Conservation (phyloP, 2,797 vertebrate genomes). For the Premnoplex brunnescens region DNA sequence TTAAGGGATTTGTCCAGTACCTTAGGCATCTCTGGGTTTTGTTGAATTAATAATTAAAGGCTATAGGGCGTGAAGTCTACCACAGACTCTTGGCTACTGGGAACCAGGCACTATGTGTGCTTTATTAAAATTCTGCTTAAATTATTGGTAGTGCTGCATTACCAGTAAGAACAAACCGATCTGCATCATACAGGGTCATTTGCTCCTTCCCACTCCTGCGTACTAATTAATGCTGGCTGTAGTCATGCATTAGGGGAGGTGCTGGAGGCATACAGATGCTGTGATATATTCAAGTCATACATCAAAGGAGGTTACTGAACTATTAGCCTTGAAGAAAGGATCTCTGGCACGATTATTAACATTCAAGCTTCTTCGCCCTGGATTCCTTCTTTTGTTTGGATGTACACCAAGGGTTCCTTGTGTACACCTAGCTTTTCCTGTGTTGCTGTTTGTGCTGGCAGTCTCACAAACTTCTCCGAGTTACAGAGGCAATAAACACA, state of each 20-base stretch:
- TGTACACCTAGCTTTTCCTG: conserved; percentile 35
- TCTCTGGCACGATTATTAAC: conserved; percentile 68
- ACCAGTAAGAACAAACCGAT: conserved; percentile 55
- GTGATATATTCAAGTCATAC: conserved; percentile 73
- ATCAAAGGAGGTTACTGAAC: conserved; percentile 75
- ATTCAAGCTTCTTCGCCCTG: conserved; percentile 29
- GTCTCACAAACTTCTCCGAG: neutral
- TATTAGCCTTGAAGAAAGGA: conserved; percentile 71
- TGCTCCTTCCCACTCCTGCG: conserved; percentile 41
- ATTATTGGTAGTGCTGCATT: conserved; percentile 48
- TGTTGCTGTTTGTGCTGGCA: conserved; percentile 46
- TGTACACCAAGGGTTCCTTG: conserved; percentile 30
- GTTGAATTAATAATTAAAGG: conserved; percentile 65
- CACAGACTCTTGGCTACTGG: conserved; percentile 33
- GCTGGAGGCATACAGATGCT: conserved; percentile 67
- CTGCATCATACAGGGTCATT: conserved; percentile 63
- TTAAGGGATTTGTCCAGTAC: conserved; percentile 40
- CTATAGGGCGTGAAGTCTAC: conserved; percentile 36
- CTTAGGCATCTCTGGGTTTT: conserved; percentile 31
- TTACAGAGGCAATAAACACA: neutral
- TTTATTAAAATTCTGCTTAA: conserved; percentile 72
- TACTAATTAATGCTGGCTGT: conserved; percentile 72
- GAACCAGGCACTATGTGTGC: conserved; percentile 5
- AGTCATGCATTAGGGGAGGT: conserved; percentile 60
- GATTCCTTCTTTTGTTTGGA: conserved; percentile 60